Evolutionary conservation across 2,113 vertebrate genomes (phyloP), one percentile per base, ranked within the genome.

Genomic region (Cebidichthys violaceus): DNA sequence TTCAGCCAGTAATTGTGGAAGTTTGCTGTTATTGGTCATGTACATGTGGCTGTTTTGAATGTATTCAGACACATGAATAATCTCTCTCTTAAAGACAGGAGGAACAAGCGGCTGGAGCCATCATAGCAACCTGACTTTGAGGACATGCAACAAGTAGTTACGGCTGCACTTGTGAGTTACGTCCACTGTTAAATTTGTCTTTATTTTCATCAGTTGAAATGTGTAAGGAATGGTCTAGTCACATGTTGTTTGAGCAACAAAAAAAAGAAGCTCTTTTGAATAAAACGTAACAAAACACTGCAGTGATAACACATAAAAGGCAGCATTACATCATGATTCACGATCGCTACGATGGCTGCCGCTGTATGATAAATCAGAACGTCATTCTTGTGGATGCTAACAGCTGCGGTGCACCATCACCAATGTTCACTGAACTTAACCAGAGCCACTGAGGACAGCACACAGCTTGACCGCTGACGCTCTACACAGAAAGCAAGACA

Each of bases 51-150:
- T 77, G 59, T 75, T 59, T 54, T 54, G 24, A 69, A 50, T 43
- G 68, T 37, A 43, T 31, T 79, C n/a, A 83, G 22, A 82, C 75
- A 88, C 76, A 71, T 54, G 62, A 20, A 54, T 15, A 67, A 70
- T 82, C 69, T 47, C 68, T 75, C 11, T 4, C 10, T 70, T 50
- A 22, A 66, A 71, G 65, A 76, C 35, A 33, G 61, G 52, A 80
- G 43, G 43, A 75, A 69, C 47, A 70, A 75, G 72, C 37, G 91
- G 82, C 75, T 57, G 84, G 64, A 89, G 86, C 89, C 85, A 87
- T 83, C 61, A 54, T 73, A 77, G 87, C 87, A 81, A 67, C 67
- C 83, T 22, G 27, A 82, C 29, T 55, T 8, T 43, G 37, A 55
- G 15, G 15, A 47, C 76, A 57, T 70, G 81, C 84, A 79, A 81